Evolutionary conservation across 2,888 invertebrate genomes (phyloP).

Genomic region (Pterostichus niger): DNA sequence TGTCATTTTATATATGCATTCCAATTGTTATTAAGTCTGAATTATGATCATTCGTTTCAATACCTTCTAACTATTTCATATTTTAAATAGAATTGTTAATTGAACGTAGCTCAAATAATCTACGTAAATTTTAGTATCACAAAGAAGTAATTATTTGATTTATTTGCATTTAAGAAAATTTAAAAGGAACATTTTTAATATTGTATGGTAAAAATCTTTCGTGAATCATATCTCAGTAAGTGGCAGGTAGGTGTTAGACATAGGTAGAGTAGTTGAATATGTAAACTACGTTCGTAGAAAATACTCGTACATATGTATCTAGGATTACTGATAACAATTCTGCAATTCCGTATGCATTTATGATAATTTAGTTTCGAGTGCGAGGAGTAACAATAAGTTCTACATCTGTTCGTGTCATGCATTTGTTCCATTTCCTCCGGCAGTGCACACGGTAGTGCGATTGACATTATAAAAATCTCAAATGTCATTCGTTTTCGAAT

Average conservation of each 20-base stretch:
- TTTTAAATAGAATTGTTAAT: too few relatives aligned
- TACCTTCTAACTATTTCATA: too few relatives aligned
- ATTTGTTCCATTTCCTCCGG: slow-evolving; percentile 38
- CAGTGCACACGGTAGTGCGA: slow-evolving; percentile 27
- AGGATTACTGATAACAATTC: slow-evolving; percentile 40
- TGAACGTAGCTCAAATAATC: too few relatives aligned
- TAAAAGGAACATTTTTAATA: too few relatives aligned
- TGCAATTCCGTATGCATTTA: slow-evolving; percentile 47
- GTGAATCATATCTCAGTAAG: too few relatives aligned
- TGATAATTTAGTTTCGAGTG: slow-evolving; percentile 45
- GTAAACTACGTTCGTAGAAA: slow-evolving; percentile 16
- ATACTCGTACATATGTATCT: slow-evolving; percentile 37
- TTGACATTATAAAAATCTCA: slow-evolving; percentile 58
- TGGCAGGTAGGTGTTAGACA: background rate
- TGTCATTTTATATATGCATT: too few relatives aligned
- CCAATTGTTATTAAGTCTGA: too few relatives aligned
- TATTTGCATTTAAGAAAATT: too few relatives aligned
- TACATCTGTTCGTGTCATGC: slow-evolving; percentile 50
- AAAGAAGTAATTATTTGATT: too few relatives aligned
- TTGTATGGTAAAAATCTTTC: too few relatives aligned
- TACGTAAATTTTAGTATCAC: too few relatives aligned
- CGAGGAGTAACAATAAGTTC: slow-evolving; percentile 37
- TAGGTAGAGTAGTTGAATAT: background rate
- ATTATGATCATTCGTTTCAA: too few relatives aligned
- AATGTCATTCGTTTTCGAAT: slow-evolving; percentile 57